These are phyloP conservation scores for Drosophila borborema DNA, from an alignment of 2,888 invertebrate genomes.

Conservation along the genomic window DNA sequence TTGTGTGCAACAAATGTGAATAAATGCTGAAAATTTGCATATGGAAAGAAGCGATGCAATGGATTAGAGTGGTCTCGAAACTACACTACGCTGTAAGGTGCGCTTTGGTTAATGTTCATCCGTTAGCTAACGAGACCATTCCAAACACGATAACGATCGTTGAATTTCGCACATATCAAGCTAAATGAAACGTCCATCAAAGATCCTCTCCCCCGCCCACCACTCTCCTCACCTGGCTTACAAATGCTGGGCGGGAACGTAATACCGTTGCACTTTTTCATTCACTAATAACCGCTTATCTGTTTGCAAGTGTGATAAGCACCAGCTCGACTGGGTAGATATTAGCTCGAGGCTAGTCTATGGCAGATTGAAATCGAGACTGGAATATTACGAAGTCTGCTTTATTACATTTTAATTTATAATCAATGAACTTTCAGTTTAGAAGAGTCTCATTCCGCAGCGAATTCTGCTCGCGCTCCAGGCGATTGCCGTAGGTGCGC, in stretches of 20 bases:
- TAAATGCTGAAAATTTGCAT: conserved; percentile 81
- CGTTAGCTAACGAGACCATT: conserved; percentile 86
- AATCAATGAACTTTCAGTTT: conserved; percentile 17
- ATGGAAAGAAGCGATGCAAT: conserved; percentile 79
- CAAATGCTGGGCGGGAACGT: neutral
- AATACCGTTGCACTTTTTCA: conserved; percentile 23
- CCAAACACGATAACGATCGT: conserved; percentile 84
- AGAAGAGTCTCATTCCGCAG: conserved; percentile 21
- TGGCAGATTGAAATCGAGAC: conserved; percentile 8
- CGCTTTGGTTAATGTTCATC: conserved; percentile 63
- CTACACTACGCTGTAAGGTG: conserved; percentile 75
- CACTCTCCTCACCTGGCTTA: neutral
- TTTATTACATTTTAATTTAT: conserved; percentile 35
- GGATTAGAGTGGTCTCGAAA: conserved; percentile 86
- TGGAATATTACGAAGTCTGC: neutral
- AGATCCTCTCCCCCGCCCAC: conserved; percentile 21
- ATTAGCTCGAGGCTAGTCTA: neutral
- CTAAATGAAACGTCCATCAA: conserved; percentile 27
- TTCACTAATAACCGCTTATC: conserved; percentile 48
- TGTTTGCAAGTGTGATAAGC: conserved; percentile 35
- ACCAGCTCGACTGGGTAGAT: neutral
- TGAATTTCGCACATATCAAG: conserved; percentile 69
- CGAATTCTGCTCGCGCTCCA: conserved; percentile 89
- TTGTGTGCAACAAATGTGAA: conserved; percentile 6
- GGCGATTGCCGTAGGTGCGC: conserved; percentile 93